phyloP scores from a whole-genome alignment of 2,888 invertebrate genomes.

The Petrophora chlorosata region DNA sequence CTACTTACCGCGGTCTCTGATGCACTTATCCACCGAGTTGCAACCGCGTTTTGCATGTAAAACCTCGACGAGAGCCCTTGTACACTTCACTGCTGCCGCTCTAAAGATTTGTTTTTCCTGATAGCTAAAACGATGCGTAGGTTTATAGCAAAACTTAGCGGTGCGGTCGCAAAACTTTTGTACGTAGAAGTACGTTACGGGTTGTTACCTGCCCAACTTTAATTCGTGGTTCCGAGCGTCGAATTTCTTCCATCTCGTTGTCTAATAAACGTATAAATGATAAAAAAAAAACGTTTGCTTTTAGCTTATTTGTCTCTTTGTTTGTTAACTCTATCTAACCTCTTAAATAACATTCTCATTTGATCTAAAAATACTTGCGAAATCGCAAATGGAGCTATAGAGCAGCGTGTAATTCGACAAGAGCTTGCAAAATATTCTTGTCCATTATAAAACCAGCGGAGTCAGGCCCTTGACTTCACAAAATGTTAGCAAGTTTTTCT shows the following conservation, averaged over 20 bases:
- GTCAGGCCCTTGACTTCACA: slow-evolving; percentile 49
- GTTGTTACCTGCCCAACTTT: not conserved
- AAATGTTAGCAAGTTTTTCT: slow-evolving; percentile 64
- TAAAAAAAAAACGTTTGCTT: not conserved
- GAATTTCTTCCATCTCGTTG: not conserved
- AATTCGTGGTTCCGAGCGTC: not conserved
- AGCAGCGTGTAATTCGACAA: not conserved
- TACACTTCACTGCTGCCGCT: slow-evolving; percentile 29
- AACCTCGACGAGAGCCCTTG: slow-evolving; percentile 31
- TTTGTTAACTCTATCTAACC: not conserved
- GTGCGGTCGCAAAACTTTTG: not conserved
- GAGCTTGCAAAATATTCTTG: not conserved
- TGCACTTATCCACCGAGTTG: slow-evolving; percentile 70
- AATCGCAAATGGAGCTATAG: not conserved
- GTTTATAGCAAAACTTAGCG: not conserved
- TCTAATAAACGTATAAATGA: not conserved
- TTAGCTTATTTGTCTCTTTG: not conserved
- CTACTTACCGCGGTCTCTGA: slow-evolving; percentile 77
- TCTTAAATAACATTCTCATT: not conserved
- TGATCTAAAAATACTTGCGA: not conserved
- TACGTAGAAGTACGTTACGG: not conserved
- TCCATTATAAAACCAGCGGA: slow-evolving; percentile 27
- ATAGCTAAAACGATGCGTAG: slow-evolving; percentile 11
- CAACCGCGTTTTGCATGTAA: slow-evolving; percentile 60
- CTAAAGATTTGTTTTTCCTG: slow-evolving; percentile 24